Conservation (phyloP, 2,113 vertebrate species). For the Pseudorectes ferrugineus region DNA sequence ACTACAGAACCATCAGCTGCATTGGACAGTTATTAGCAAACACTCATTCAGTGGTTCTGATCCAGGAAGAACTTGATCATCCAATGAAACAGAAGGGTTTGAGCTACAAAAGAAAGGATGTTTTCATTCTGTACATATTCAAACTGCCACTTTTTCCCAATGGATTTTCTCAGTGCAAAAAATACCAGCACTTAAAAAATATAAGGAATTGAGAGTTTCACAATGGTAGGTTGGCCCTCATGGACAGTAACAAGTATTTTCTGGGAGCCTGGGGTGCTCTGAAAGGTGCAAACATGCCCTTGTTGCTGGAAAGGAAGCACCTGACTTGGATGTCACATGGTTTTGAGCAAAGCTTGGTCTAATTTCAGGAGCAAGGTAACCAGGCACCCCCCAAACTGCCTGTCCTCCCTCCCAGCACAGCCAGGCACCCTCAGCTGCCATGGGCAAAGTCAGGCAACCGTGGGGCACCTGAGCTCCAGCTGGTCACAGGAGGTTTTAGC, state of each 20-base stretch:
- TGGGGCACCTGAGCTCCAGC: background rate
- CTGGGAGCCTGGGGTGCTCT: background rate
- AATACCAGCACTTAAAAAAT: accelerated
- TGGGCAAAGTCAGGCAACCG: no score
- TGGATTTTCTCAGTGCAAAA: background rate
- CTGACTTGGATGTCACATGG: accelerated
- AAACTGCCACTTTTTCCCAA: background rate
- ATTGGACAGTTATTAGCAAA: background rate
- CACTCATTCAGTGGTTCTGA: background rate
- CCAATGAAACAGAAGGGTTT: background rate
- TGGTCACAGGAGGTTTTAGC: accelerated
- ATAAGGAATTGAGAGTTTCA: background rate
- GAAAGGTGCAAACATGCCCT: background rate
- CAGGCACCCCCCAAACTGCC: background rate
- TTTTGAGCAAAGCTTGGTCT: background rate
- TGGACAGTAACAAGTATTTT: background rate
- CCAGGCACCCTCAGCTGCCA: background rate
- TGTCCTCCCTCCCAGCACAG: background rate
- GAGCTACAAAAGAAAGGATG: background rate
- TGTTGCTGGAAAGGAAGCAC: background rate
- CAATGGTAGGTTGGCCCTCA: background rate
- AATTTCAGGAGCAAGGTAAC: background rate
- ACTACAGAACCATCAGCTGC: background rate
- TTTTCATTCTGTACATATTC: background rate
- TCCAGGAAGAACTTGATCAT: background rate